These are phyloP conservation scores for Belgica antarctica DNA, from an alignment of 2,888 invertebrate genomes.

Conservation along the genomic window DNA sequence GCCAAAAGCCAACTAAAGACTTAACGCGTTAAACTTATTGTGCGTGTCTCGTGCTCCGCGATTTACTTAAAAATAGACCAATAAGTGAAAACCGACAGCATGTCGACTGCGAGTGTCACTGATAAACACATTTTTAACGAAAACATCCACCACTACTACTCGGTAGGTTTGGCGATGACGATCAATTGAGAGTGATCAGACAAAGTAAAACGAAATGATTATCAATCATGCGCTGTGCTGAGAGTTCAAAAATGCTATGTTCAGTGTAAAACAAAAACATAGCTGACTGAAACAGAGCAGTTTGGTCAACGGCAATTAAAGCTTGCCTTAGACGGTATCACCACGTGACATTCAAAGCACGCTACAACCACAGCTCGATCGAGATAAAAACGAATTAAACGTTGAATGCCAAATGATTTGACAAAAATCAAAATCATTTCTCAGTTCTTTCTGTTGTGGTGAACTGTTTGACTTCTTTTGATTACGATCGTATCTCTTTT, in stretches of 20 bases:
- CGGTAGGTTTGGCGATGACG: conserved; percentile 5
- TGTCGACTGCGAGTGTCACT: neutral
- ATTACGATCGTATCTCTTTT: conserved; percentile 22
- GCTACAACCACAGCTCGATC: neutral
- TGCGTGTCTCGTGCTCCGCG: too few relatives aligned
- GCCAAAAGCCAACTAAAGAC: too few relatives aligned
- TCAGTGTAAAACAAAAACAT: neutral
- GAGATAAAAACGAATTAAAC: neutral
- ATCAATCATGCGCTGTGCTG: conserved; percentile 18
- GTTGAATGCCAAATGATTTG: conserved; percentile 23
- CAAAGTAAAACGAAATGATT: neutral
- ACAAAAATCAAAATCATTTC: conserved; percentile 11
- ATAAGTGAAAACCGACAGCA: neutral
- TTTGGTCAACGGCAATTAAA: too few relatives aligned
- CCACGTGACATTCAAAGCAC: neutral
- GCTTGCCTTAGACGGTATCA: too few relatives aligned
- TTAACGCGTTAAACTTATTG: too few relatives aligned
- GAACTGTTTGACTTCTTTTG: conserved; percentile 13
- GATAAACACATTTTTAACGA: conserved; percentile 31
- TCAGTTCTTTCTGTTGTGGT: conserved; percentile 14
- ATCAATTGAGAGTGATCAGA: neutral
- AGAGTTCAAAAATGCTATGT: neutral
- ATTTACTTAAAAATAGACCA: neutral
- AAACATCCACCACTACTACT: conserved; percentile 14
- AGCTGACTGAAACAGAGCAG: too few relatives aligned